phyloP scores from a whole-genome alignment of 2,888 invertebrate genomes.

The Tholera decimalis region DNA sequence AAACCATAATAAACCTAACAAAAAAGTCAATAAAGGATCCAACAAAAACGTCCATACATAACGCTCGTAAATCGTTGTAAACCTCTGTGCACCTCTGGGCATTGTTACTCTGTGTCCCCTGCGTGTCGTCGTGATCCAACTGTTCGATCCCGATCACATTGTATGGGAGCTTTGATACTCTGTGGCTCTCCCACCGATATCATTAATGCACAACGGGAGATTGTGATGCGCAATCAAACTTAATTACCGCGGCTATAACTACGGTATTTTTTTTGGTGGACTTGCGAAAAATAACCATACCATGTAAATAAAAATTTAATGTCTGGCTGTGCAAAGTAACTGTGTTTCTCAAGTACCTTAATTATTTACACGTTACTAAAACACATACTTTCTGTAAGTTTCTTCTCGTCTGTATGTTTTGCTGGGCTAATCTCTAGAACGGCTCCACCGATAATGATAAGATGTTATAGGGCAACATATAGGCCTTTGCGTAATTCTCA shows the following conservation, averaged over 20 bases:
- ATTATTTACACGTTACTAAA: too few relatives aligned
- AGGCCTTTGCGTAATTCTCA: too few relatives aligned
- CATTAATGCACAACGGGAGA: slow-evolving; percentile 75
- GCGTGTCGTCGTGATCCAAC: slow-evolving; percentile 76
- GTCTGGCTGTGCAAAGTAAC: too few relatives aligned
- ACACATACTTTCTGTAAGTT: too few relatives aligned
- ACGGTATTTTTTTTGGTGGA: slow-evolving; percentile 48
- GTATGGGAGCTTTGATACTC: slow-evolving; percentile 68
- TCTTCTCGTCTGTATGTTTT: too few relatives aligned
- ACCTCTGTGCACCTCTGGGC: slow-evolving; percentile 71
- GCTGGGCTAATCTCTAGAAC: too few relatives aligned
- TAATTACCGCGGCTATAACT: slow-evolving; percentile 68
- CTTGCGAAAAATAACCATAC: too few relatives aligned
- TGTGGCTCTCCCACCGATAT: slow-evolving; percentile 70
- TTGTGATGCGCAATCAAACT: slow-evolving; percentile 69
- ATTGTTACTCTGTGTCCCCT: slow-evolving; percentile 72
- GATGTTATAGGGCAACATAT: too few relatives aligned
- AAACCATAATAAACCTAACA: slow-evolving; percentile 39
- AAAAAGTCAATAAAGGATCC: slow-evolving; percentile 64
- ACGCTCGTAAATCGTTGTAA: slow-evolving; percentile 64
- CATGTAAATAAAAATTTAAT: too few relatives aligned
- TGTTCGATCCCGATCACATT: slow-evolving; percentile 73
- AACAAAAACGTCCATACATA: slow-evolving; percentile 68
- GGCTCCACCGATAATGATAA: too few relatives aligned
- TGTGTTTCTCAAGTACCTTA: too few relatives aligned